Percentiles rank a stretch among this genome's conserved stretches.
Conservation (phyloP, 1,140 invertebrate species). For the Ptiloglossa arizonensis region DNA sequence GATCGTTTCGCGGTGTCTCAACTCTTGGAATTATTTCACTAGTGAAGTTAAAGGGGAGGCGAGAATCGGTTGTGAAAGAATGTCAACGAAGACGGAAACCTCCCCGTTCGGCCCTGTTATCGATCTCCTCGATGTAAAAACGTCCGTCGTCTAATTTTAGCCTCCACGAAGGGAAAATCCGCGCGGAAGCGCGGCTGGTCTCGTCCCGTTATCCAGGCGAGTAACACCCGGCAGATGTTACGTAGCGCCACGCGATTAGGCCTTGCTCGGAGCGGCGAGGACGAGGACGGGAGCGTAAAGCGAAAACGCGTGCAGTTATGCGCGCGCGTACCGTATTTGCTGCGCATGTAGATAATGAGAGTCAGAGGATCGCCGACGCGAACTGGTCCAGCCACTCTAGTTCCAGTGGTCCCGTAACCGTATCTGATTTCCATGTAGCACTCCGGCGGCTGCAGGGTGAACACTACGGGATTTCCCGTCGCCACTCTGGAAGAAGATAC, state of each 20-base stretch:
- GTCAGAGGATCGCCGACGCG: slow-evolving; percentile 95
- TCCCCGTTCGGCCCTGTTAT: neutral
- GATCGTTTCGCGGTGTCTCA: too few relatives aligned
- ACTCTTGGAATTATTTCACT: too few relatives aligned
- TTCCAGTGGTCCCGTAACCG: slow-evolving; percentile 92
- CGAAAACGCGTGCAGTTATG: slow-evolving; percentile 46
- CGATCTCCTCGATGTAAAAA: neutral
- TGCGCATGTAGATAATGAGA: slow-evolving; percentile 96
- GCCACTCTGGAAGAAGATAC: slow-evolving; percentile 86
- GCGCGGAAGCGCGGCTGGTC: neutral
- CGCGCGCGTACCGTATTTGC: slow-evolving; percentile 89
- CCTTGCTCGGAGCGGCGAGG: neutral
- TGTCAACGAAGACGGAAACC: too few relatives aligned
- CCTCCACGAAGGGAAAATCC: neutral
- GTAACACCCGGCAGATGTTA: slow-evolving; percentile 50
- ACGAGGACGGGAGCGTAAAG: slow-evolving; percentile 2
- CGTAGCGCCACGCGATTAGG: slow-evolving; percentile 49
- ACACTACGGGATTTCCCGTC: slow-evolving; percentile 96
- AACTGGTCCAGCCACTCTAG: slow-evolving; percentile 92
- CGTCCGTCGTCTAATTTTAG: slow-evolving; percentile 15
- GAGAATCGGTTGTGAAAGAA: neutral
- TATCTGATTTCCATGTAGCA: slow-evolving; percentile 97
- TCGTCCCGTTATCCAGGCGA: slow-evolving; percentile 50
- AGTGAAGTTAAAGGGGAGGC: neutral
- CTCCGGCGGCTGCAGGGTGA: slow-evolving; percentile 94